Conservation (phyloP, 2,797 vertebrate genomes). For the Coccyzus lansbergi region DNA sequence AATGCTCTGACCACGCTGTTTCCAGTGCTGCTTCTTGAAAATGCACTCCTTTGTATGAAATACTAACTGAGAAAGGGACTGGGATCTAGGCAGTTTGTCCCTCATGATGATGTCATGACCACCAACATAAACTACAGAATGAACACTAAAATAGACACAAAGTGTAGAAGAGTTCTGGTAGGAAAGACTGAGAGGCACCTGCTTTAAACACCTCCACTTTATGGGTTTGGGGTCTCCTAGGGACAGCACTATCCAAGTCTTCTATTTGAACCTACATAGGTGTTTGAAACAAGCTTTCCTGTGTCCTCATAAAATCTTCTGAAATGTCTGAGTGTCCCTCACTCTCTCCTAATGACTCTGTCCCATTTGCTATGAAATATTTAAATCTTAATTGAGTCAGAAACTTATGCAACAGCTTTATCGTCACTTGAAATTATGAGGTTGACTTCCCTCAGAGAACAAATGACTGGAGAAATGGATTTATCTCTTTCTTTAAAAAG, state of each 20-base stretch:
- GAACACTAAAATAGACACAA: not conserved
- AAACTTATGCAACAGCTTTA: constrained; percentile 2
- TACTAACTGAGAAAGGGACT: not conserved
- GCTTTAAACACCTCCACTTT: not conserved
- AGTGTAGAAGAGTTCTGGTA: not conserved
- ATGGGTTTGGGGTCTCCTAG: not conserved
- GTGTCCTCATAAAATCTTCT: not conserved
- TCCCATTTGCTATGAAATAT: constrained; percentile 38
- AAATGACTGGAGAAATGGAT: not conserved
- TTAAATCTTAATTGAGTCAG: constrained; percentile 47
- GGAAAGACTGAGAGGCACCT: not conserved
- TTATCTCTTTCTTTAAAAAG: not conserved
- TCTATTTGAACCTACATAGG: not conserved
- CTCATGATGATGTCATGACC: not conserved
- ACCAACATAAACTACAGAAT: not conserved
- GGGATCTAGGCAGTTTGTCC: not conserved
- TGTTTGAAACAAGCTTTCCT: not conserved
- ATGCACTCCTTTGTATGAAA: not conserved
- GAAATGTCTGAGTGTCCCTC: not conserved
- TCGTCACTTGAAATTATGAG: constrained; percentile 24
- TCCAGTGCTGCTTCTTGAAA: not conserved
- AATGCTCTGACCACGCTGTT: not conserved
- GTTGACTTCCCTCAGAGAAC: not conserved
- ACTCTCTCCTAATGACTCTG: constrained; percentile 1
- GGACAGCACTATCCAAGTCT: not conserved